Evolutionary conservation across 2,888 invertebrate genomes (phyloP), one percentile per base, ranked within the genome.

Genomic region (Tillus elongatus): DNA sequence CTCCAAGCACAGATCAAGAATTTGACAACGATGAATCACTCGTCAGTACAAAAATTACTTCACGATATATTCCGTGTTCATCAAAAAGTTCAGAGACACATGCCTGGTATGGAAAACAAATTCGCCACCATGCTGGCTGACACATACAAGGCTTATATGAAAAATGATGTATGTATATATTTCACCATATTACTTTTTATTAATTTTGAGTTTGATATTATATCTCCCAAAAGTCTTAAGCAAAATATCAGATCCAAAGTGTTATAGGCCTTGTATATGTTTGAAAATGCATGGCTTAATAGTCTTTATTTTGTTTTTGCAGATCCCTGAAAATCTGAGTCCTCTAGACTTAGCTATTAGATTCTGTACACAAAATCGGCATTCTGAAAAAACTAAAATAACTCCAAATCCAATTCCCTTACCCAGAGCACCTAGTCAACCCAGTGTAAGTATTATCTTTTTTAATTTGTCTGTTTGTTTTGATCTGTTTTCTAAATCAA

Each of bases 61-160:
- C 57, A 73, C 36, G 73, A 75, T 34, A 66, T 74, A 16, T 84
- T 78, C 58, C 75, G 75, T 55, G 74, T 78, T 0, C 82, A 85
- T 59, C 77, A 78, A 43, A 75, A 74, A 55, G 75, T 75, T 1
- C 75, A 77, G 44, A 85, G 80, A 54, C 74, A 78, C 56, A 63
- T 69, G 12, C 63, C 68, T 3, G 60, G 63, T 9, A 81, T 79
- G 53, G 77, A 77, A 46, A 56, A 63, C 2, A 68, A 73, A 37
- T 79, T 85, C 45, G 70, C 73, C 2, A 71, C 74, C 33, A 66
- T 86, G 41, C 60, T 87, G 1, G 67, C 75, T 2, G 86, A 87
- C 30, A 76, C 77, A 2, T 87, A 82, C 52, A 81, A 78, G 56
- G 67, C 76, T 27, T 74, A 77, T 15, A 71, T 69, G 26, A 68